phyloP scores from a whole-genome alignment of 1,140 invertebrate genomes.

The Zaprionus ornatus region DNA sequence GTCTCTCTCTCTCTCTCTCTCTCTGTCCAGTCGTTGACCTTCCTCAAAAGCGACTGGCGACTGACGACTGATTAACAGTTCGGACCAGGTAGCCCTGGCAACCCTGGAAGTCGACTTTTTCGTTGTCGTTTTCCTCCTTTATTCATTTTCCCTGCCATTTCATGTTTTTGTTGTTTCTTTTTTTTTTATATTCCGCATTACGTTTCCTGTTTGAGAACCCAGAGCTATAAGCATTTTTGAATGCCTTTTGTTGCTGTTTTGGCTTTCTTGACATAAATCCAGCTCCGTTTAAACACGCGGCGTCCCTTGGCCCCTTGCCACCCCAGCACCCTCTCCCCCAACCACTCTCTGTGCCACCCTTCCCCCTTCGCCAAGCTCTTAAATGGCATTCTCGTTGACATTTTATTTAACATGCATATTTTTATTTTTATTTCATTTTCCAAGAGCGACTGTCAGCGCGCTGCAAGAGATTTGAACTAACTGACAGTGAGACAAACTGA shows the following conservation, averaged over 20 bases:
- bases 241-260: slow-evolving; percentile 58
- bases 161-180: not conserved
- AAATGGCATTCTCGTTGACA: slow-evolving; percentile 73
- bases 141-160: not conserved
- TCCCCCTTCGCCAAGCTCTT: slow-evolving; percentile 4
- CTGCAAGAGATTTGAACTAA: slow-evolving; percentile 63
- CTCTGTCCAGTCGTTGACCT: slow-evolving; percentile 26
- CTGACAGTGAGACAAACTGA: slow-evolving; percentile 38
- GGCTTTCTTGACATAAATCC: slow-evolving; percentile 73
- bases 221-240: slow-evolving; percentile 43
- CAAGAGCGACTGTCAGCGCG: slow-evolving; percentile 59
- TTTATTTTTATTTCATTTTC: slow-evolving; percentile 65
- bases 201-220: slow-evolving; percentile 27
- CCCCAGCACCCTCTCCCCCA: not conserved
- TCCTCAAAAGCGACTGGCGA: not conserved
- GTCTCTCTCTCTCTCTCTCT: not conserved
- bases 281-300: slow-evolving; percentile 61
- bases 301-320: not conserved
- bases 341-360: not conserved
- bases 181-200: slow-evolving; percentile 30
- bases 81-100: slow-evolving; percentile 18
- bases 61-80: slow-evolving; percentile 27
- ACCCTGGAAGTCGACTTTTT: slow-evolving; percentile 11
- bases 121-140: not conserved
- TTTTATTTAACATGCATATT: slow-evolving; percentile 66